Conservation (phyloP, 2,797 vertebrate genomes). For the Paguma larvata region DNA sequence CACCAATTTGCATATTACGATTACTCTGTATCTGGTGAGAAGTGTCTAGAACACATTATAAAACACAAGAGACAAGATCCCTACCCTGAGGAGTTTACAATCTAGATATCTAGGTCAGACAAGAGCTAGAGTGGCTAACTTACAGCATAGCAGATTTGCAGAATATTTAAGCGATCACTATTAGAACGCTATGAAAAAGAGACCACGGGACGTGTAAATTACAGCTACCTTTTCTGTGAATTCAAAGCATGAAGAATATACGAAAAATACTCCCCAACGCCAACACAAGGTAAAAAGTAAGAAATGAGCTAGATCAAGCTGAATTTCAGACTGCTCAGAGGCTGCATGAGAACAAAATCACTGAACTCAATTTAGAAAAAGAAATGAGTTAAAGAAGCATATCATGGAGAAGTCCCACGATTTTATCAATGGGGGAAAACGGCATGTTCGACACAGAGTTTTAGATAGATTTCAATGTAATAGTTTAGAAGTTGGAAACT, state of each 20-base stretch:
- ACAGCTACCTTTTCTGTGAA: not conserved
- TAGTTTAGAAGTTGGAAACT: slow-evolving; percentile 18
- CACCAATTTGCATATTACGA: not conserved
- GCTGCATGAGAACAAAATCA: not conserved
- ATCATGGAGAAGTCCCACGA: not conserved
- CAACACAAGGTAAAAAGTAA: not conserved
- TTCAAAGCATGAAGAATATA: not conserved
- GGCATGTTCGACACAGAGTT: not conserved
- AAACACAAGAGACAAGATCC: not conserved
- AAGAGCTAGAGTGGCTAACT: not conserved
- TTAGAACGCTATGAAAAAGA: not conserved
- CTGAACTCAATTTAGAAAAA: not conserved
- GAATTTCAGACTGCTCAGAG: not conserved
- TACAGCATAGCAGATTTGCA: not conserved
- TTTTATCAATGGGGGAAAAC: fast-evolving
- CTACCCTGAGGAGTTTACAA: not conserved
- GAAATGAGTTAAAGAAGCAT: not conserved
- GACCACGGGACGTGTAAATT: not conserved
- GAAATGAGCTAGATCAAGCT: not conserved
- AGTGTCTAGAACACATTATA: slow-evolving; percentile 10
- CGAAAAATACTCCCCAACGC: not conserved
- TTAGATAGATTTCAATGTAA: not conserved
- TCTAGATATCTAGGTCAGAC: not conserved
- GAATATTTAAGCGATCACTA: not conserved
- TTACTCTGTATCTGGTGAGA: not conserved